Base-by-base conservation (phyloP, 2,113 vertebrate genomes). In the Tauraco erythrolophus region DNA sequence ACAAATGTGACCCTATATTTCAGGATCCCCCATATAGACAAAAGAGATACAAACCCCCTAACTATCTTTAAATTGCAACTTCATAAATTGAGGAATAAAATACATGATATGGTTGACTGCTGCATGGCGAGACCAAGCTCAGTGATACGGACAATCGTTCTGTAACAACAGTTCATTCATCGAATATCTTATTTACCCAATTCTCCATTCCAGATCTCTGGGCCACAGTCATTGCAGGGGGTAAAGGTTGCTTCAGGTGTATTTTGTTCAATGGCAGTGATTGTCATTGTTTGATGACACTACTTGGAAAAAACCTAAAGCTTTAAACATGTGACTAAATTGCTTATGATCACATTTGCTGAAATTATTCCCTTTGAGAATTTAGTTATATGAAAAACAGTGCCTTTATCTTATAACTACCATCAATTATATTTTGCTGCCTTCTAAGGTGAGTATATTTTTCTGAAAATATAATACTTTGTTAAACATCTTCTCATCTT, bases 151-250 rank as follows among this genome's bases (percentile, higher is more conserved):
- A 48, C 6, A 56, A 23, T n/a, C 30, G 9, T 19, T 79, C 58
- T 66, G 27, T 21, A 66, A 19, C 17, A 76, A 23, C 2, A 71
- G 25, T 53, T 77, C 4, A 6, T 68, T 74, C 8, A 62, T 66
- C 14, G 12, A 33, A 2, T 19, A 28, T 17, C 35, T 82, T 30
- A 6, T 39, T 78, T 83, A 5, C 9, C 13, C 0, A 0, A 39
- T 25, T 7, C 7, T 83, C 17, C 31, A 77, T 61, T 85, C 39
- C 14, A 75, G 28, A 28, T n/a, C 9, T 61, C 28, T 35, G 28
- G 72, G 23, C 3, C 4, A 11, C 25, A 56, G n/a, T 27, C 41
- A 41, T 68, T n/a, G 21, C 23, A 35, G 18, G 7, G 33, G 10
- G 13, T 4, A 18, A 25, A 4, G 25, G 11, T 19, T 54, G 30